Evolutionary conservation across 2,113 vertebrate species (phyloP).

Genomic region (Otis tarda): DNA sequence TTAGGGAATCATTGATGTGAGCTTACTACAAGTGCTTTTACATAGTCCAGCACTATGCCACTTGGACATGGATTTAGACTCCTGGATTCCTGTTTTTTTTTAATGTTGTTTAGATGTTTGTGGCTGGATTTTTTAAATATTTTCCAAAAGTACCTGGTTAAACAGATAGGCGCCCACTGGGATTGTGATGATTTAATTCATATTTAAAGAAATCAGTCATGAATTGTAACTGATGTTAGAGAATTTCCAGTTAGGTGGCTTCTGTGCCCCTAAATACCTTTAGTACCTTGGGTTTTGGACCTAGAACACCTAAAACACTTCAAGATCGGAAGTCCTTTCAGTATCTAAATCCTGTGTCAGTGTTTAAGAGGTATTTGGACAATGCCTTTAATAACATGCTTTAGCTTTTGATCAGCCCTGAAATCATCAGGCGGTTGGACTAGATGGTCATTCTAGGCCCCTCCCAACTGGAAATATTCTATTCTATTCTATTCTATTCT

Average conservation of each 20-base stretch:
- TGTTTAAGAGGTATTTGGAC: neutral
- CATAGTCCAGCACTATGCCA: neutral
- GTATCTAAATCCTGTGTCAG: neutral
- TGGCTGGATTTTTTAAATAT: neutral
- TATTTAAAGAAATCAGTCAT: neutral
- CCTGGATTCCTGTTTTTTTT: neutral
- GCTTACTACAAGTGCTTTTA: neutral
- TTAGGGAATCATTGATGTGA: neutral
- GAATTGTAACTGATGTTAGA: neutral
- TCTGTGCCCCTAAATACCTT: neutral
- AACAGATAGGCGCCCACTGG: neutral
- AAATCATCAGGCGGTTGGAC: neutral
- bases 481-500: neutral
- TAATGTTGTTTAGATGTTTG: neutral
- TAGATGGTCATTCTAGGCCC: neutral
- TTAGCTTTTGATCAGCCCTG: neutral
- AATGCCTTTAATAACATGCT: neutral
- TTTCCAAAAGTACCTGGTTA: neutral
- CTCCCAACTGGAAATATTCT: neutral
- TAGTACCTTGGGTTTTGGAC: neutral
- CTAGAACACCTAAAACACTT: neutral
- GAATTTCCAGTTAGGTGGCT: neutral
- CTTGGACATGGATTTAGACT: neutral
- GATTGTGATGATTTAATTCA: fast-evolving
- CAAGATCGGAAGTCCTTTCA: neutral